A percentile compares a stretch with the other conserved stretches of the same genome.
Evolutionary conservation across 2,797 vertebrate genomes (phyloP).

Genomic region (Rousettus madagascariensis): DNA sequence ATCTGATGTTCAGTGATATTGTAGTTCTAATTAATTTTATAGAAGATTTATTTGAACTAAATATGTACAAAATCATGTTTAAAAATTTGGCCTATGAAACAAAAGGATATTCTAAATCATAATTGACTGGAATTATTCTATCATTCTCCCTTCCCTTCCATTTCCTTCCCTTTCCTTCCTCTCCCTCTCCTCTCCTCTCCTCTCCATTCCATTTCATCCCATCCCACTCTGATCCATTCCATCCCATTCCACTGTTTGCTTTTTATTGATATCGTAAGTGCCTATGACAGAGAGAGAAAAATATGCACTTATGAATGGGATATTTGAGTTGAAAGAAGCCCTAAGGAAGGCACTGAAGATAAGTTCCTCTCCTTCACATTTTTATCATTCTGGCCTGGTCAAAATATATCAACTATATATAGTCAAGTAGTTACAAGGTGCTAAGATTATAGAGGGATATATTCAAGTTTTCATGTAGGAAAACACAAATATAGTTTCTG

Average conservation of each 20-base stretch:
- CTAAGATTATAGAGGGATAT: background rate
- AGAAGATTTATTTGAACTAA: background rate
- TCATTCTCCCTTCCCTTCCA: background rate
- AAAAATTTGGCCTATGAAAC: background rate
- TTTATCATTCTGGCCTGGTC: background rate
- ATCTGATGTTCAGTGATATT: background rate
- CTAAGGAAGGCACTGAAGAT: background rate
- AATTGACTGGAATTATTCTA: background rate
- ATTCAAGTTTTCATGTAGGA: background rate
- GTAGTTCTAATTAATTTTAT: background rate
- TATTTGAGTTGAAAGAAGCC: background rate
- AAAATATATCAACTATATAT: background rate
- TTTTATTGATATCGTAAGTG: background rate
- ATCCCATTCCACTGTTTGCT: background rate
- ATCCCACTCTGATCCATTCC: accelerated
- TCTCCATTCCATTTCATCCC: background rate
- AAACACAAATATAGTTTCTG: background rate
- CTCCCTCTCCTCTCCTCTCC: background rate
- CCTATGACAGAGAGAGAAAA: background rate
- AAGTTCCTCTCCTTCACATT: background rate
- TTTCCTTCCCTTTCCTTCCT: too few species aligned
- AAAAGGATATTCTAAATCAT: background rate
- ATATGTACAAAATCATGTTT: background rate
- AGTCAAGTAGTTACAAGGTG: background rate
- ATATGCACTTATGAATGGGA: accelerated